Evolutionary conservation across 2,113 vertebrate species (phyloP).

Genomic region (Noturus placidus): DNA sequence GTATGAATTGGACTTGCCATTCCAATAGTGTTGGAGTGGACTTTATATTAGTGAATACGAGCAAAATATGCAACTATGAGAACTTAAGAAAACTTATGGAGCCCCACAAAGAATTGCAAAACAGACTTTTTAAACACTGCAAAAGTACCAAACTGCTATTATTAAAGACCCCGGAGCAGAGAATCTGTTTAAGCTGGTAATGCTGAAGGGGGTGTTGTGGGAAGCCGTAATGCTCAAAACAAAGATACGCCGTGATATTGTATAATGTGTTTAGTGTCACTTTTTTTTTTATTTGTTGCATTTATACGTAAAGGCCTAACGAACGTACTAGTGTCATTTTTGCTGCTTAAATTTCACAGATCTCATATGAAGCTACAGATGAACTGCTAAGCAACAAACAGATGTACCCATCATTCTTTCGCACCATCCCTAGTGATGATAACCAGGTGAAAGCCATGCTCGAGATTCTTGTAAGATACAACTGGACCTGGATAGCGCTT

Average conservation of each 20-base stretch:
- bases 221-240: not conserved
- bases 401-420: slow-evolving; percentile 73
- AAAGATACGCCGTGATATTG: not conserved
- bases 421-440: slow-evolving; percentile 75
- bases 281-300: not conserved
- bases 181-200: not conserved
- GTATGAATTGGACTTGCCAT: no score
- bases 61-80: not conserved
- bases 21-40: not conserved
- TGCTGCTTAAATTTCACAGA: slow-evolving; percentile 57
- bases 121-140: not conserved
- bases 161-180: not conserved
- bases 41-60: not conserved
- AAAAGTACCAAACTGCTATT: not conserved
- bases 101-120: not conserved
- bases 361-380: slow-evolving; percentile 78
- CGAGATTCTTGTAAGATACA: slow-evolving; percentile 68
- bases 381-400: slow-evolving; percentile 73
- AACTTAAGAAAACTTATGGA: not conserved
- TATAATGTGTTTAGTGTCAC: not conserved
- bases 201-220: not conserved
- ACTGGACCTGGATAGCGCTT: slow-evolving; percentile 80
- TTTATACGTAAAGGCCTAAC: no score
- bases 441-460: slow-evolving; percentile 77
- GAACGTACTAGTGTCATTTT: not conserved